Conservation (phyloP, 1,140 invertebrate species). For the Odontomachus brunneus region DNA sequence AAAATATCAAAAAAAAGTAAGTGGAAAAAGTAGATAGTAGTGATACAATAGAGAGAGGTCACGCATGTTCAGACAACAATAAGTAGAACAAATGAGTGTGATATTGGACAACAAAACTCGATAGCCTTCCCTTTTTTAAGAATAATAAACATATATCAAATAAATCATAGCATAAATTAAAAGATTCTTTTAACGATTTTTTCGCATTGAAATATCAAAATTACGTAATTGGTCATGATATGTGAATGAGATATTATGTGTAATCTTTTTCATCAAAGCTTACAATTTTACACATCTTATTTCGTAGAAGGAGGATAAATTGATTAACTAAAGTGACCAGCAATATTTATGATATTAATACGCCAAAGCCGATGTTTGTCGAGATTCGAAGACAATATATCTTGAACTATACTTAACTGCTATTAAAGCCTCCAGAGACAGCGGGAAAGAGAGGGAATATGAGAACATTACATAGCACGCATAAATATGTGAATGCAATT, state of each 20-base stretch:
- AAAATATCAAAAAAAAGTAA: not conserved
- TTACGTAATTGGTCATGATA: too few species aligned
- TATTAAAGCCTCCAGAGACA: slow-evolving; percentile 44
- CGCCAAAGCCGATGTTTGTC: not conserved
- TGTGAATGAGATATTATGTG: too few species aligned
- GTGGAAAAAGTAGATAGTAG: too few species aligned
- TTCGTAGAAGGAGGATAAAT: too few species aligned
- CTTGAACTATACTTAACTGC: slow-evolving; percentile 34
- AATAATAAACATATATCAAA: not conserved
- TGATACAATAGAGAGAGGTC: not conserved
- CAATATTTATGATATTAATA: not conserved
- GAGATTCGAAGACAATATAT: slow-evolving; percentile 12
- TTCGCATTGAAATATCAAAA: not conserved
- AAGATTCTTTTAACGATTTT: not conserved
- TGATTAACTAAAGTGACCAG: not conserved
- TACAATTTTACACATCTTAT: too few species aligned
- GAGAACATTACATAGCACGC: slow-evolving; percentile 73
- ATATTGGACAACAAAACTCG: too few species aligned
- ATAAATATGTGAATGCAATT: slow-evolving; percentile 78
- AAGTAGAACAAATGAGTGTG: too few species aligned
- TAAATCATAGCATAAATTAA: not conserved
- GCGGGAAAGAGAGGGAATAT: slow-evolving; percentile 41
- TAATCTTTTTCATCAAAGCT: too few species aligned
- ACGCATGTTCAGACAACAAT: not conserved
- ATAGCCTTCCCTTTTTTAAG: too few species aligned